phyloP scores from a whole-genome alignment of 2,113 vertebrate species.

The Agelaius tricolor region DNA sequence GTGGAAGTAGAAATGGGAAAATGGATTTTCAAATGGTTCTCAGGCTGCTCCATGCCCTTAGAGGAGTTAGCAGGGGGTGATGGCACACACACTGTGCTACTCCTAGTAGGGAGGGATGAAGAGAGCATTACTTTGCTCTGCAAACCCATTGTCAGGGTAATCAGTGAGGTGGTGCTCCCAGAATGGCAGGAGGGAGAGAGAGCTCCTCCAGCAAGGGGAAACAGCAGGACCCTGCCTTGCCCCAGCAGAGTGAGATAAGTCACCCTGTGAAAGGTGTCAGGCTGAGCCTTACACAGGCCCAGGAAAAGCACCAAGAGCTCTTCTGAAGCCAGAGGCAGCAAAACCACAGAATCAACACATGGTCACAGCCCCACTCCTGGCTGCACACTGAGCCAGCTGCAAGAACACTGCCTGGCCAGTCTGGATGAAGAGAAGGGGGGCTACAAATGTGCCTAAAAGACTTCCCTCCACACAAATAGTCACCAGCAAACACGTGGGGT shows the following conservation, averaged over 20 bases:
- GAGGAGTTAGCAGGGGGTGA: background rate
- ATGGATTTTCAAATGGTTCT: background rate
- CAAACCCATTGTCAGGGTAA: background rate
- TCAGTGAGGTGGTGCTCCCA: background rate
- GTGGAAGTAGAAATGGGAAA: background rate
- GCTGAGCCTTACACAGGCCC: background rate
- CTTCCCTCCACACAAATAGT: background rate
- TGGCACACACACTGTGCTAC: background rate
- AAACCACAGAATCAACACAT: fast-evolving
- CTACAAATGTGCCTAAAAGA: background rate
- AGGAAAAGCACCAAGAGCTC: background rate
- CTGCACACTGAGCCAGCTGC: background rate
- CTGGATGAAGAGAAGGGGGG: background rate
- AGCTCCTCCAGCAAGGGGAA: background rate
- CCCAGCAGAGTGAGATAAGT: background rate
- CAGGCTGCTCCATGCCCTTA: background rate
- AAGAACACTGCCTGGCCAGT: background rate
- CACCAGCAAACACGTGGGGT: background rate
- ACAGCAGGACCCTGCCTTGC: background rate
- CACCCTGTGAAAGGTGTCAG: background rate
- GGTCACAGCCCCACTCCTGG: background rate
- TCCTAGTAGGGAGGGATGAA: background rate
- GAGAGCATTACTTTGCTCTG: background rate
- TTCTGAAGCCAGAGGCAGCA: background rate
- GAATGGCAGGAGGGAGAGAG: background rate